Evolutionary conservation across 2,888 invertebrate species (phyloP).

Genomic region (Drosophila setosimentum): DNA sequence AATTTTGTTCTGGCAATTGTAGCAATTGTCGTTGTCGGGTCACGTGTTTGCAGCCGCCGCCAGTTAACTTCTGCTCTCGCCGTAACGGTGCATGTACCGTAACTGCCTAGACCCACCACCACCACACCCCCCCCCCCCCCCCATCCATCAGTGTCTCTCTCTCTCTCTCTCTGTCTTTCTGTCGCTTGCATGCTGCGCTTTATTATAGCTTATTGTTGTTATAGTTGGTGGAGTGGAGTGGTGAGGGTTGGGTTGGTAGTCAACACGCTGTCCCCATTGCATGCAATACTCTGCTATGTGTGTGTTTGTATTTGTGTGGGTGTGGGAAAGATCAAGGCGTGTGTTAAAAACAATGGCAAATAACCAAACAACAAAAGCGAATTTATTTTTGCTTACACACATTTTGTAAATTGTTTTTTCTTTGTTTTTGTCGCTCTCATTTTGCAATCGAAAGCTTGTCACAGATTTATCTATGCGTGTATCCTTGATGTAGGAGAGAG

Average conservation of each 20-base stretch:
- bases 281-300: slow-evolving; percentile 52
- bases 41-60: slow-evolving; percentile 75
- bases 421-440: slow-evolving; percentile 14
- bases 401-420: slow-evolving; percentile 15
- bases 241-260: slow-evolving; percentile 58
- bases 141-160: slow-evolving; percentile 21
- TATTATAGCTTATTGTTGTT: slow-evolving; percentile 59
- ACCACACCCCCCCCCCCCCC: neutral
- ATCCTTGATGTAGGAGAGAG: neutral
- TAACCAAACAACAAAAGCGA: slow-evolving; percentile 45
- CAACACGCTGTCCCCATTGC: slow-evolving; percentile 56
- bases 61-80: slow-evolving; percentile 80
- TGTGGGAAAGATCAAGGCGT: slow-evolving; percentile 78
- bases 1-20: slow-evolving; percentile 68
- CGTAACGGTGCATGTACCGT: slow-evolving; percentile 77
- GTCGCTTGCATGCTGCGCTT: slow-evolving; percentile 77
- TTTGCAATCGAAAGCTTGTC: slow-evolving; percentile 18
- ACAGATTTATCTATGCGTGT: slow-evolving; percentile 19
- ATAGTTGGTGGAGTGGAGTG: slow-evolving; percentile 31
- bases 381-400: slow-evolving; percentile 24
- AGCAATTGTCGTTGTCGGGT: slow-evolving; percentile 78
- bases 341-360: slow-evolving; percentile 60
- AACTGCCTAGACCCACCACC: slow-evolving; percentile 32
- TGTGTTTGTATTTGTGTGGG: slow-evolving; percentile 47
- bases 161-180: slow-evolving; percentile 48